Percentiles rank a stretch among this genome's conserved stretches.
Conservation (phyloP, 1,140 invertebrate genomes). For the Platyscapa corneri region DNA sequence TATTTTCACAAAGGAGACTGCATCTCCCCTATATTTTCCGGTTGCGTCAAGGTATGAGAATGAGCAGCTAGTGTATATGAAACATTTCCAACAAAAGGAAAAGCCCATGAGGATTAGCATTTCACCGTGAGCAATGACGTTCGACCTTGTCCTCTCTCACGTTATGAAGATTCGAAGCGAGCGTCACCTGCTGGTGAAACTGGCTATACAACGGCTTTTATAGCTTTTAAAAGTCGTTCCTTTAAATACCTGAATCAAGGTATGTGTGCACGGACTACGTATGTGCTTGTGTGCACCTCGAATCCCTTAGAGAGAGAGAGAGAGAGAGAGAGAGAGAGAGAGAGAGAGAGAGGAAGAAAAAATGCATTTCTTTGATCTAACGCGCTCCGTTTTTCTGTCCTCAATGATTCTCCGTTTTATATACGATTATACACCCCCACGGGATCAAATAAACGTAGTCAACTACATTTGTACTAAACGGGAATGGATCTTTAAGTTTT, state of each 20-base stretch:
- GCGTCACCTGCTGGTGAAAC: neutral
- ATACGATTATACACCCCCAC: neutral
- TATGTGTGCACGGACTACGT: neutral
- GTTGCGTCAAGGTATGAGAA: neutral
- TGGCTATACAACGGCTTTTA: neutral
- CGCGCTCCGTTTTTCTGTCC: neutral
- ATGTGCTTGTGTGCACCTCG: neutral
- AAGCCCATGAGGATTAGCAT: slow-evolving; percentile 9
- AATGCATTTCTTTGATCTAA: neutral
- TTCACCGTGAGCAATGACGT: slow-evolving; percentile 1
- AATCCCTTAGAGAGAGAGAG: neutral
- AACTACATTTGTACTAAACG: neutral
- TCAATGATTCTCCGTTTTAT: neutral
- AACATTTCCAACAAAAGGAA: neutral
- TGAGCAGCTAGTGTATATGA: neutral
- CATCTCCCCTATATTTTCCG: neutral
- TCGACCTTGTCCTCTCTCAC: neutral
- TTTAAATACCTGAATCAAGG: slow-evolving; percentile 25
- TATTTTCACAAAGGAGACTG: neutral
- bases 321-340: neutral
- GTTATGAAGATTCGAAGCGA: neutral
- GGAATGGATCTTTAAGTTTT: neutral
- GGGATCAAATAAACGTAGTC: neutral
- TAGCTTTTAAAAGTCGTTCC: slow-evolving; percentile 23
- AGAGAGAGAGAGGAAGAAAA: neutral